Conservation (phyloP, 2,797 vertebrate genomes). For the Saguinus oedipus region DNA sequence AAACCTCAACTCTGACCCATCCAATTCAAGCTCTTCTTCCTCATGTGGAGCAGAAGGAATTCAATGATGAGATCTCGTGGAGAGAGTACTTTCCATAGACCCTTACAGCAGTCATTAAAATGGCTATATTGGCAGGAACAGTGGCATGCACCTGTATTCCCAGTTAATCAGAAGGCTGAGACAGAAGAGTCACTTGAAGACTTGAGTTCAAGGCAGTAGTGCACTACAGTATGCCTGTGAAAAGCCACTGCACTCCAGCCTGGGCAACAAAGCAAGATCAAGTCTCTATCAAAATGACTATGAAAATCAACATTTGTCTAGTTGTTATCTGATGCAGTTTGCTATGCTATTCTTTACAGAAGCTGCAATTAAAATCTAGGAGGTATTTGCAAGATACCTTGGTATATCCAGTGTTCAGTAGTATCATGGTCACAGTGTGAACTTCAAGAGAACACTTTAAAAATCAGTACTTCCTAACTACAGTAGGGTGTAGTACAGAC, state of each 20-base stretch:
- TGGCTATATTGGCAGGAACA: neutral
- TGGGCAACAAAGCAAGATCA: neutral
- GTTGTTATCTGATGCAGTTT: neutral
- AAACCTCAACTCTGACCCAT: neutral
- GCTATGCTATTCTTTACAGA: neutral
- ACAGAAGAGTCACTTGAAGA: neutral
- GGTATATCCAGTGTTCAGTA: neutral
- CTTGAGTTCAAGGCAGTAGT: neutral
- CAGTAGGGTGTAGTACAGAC: fast-evolving
- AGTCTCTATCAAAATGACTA: neutral
- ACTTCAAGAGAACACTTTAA: neutral
- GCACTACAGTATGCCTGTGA: neutral
- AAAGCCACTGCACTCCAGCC: neutral
- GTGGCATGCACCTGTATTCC: neutral
- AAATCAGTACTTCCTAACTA: neutral
- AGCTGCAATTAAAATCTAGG: neutral
- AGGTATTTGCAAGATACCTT: neutral
- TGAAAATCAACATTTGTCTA: neutral
- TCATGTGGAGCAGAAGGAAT: neutral
- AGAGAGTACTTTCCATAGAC: neutral
- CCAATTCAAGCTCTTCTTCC: neutral
- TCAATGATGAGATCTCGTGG: neutral
- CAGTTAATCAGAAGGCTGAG: neutral
- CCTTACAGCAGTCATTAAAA: neutral
- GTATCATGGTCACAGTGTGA: neutral